Conservation (phyloP, 2,113 vertebrate genomes). For the Paedocypris sp. region DNA sequence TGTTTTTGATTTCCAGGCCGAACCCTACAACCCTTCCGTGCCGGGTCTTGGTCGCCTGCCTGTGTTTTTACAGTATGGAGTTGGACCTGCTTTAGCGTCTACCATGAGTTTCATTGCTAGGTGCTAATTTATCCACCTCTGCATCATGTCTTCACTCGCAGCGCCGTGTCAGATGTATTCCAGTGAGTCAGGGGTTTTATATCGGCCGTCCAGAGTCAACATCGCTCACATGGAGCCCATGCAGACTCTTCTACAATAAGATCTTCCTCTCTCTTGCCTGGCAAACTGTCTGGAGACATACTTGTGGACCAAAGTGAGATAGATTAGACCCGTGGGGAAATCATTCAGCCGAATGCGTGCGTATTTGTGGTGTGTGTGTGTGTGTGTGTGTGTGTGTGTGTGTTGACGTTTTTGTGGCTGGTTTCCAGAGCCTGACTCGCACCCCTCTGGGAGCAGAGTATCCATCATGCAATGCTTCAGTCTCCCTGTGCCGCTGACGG, state of each 20-base stretch:
- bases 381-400: slow-evolving; percentile 7
- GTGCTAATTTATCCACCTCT: background rate
- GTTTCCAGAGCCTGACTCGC: slow-evolving; percentile 41
- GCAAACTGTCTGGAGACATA: slow-evolving; percentile 38
- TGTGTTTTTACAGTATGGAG: too few relatives aligned
- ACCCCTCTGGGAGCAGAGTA: slow-evolving; percentile 34
- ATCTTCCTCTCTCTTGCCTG: slow-evolving; percentile 23
- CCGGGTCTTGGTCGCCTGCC: too few relatives aligned
- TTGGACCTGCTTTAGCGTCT: too few relatives aligned
- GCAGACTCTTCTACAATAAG: slow-evolving; percentile 36
- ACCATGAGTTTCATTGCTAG: too few relatives aligned
- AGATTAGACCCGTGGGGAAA: slow-evolving; percentile 47
- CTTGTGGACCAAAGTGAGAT: slow-evolving; percentile 56
- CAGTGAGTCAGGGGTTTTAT: background rate
- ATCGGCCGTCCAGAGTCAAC: slow-evolving; percentile 29
- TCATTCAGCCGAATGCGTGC: slow-evolving; percentile 32
- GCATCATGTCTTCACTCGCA: background rate
- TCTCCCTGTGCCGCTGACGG: slow-evolving; percentile 41
- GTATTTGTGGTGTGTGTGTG: slow-evolving; percentile 7
- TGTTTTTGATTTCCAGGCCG: background rate
- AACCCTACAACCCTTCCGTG: too few relatives aligned
- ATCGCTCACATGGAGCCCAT: slow-evolving; percentile 29
- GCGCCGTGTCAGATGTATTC: background rate
- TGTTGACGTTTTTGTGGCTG: slow-evolving; percentile 25
- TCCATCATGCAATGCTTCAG: slow-evolving; percentile 37